Percentiles rank a stretch among this genome's conserved stretches.
phyloP scores from a whole-genome alignment of 2,888 invertebrate genomes.

The Plusia festucae region DNA sequence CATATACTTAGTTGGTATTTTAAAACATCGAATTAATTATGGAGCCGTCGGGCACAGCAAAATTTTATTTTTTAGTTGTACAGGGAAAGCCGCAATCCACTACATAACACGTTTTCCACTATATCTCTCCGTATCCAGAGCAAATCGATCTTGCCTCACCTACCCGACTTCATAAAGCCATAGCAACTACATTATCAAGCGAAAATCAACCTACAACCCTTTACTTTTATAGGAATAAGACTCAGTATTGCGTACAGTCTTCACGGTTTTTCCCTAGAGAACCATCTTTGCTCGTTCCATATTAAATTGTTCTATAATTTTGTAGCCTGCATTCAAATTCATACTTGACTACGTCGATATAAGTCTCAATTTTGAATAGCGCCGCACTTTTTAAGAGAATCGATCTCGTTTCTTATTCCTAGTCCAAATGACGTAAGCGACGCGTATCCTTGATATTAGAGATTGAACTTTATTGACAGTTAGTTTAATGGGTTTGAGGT shows the following conservation, averaged over 20 bases:
- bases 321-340: constrained; percentile 49
- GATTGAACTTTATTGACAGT: constrained; percentile 53
- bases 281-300: constrained; percentile 87
- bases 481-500: not conserved
- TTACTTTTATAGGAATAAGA: constrained; percentile 30
- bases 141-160: constrained; percentile 81
- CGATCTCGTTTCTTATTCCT: constrained; percentile 79
- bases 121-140: constrained; percentile 78
- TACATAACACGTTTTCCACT: constrained; percentile 59
- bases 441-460: constrained; percentile 45
- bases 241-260: constrained; percentile 64
- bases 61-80: not conserved
- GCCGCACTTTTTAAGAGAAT: constrained; percentile 79
- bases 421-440: constrained; percentile 65
- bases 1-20: too few relatives aligned
- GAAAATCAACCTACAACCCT: constrained; percentile 57
- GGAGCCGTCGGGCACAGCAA: too few relatives aligned
- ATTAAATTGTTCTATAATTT: constrained; percentile 85
- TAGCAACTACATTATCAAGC: constrained; percentile 58
- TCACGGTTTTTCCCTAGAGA: constrained; percentile 85
- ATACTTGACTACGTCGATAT: constrained; percentile 26
- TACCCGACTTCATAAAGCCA: constrained; percentile 63
- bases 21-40: too few relatives aligned
- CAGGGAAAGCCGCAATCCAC: constrained; percentile 22
- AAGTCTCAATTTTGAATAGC: constrained; percentile 56